Evolutionary conservation across 1,140 invertebrate species (phyloP).

Genomic region (Drosophila rhopaloa): DNA sequence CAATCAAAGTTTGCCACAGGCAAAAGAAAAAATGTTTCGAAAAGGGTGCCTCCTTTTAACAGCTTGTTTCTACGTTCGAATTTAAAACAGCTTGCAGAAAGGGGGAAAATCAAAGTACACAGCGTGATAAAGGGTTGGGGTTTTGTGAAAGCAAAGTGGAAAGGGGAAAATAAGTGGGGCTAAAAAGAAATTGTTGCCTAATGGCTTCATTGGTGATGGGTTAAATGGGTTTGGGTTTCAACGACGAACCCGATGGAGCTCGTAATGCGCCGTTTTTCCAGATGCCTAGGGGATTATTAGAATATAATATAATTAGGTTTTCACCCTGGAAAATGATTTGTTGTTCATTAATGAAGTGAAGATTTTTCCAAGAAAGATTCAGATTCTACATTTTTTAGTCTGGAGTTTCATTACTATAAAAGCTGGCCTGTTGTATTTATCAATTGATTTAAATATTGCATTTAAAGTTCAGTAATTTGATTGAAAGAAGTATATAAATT

Average conservation of each 20-base stretch:
- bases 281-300: background rate
- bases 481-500: too few species aligned
- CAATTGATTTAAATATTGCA: too few species aligned
- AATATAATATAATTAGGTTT: background rate
- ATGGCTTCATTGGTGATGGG: slow-evolving; percentile 66
- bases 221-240: slow-evolving; percentile 10
- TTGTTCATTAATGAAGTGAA: background rate
- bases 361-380: background rate
- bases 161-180: slow-evolving; percentile 7
- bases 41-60: slow-evolving; percentile 36
- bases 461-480: too few species aligned
- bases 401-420: too few species aligned
- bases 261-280: slow-evolving; percentile 51
- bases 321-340: background rate
- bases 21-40: slow-evolving; percentile 19
- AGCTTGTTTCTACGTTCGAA: slow-evolving; percentile 56
- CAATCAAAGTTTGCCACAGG: slow-evolving; percentile 72
- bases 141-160: slow-evolving; percentile 1
- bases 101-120: slow-evolving; percentile 57
- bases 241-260: slow-evolving; percentile 15
- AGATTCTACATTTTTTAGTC: too few species aligned
- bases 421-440: too few species aligned
- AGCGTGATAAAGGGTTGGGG: slow-evolving; percentile 46
- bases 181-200: slow-evolving; percentile 48
- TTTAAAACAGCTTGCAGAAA: slow-evolving; percentile 43